phyloP scores from a whole-genome alignment of 2,797 vertebrate genomes.

The Catamblyrhynchus diadema region DNA sequence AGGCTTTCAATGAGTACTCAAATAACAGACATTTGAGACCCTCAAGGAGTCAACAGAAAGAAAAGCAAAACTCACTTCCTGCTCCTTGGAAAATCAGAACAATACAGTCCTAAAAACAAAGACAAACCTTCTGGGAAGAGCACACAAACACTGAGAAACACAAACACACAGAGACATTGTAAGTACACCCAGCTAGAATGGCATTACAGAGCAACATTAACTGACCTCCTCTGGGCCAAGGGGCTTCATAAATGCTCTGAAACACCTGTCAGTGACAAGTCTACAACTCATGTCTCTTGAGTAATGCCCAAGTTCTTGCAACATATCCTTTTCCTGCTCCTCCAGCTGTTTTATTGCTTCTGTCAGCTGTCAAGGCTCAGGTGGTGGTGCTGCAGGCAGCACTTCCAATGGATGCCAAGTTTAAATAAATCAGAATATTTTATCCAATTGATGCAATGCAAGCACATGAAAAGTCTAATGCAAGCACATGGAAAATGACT shows the following conservation, averaged over 20 bases:
- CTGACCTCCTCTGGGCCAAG: conserved; percentile 87
- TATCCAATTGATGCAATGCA: not conserved
- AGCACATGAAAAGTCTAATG: not conserved
- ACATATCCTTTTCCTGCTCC: conserved; percentile 86
- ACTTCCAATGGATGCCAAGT: conserved; percentile 76
- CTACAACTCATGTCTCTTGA: conserved; percentile 86
- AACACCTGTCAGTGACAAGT: conserved; percentile 86
- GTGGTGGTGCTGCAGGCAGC: conserved; percentile 83
- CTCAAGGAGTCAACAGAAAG: not conserved
- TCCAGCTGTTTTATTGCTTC: conserved; percentile 81
- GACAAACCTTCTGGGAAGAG: not conserved
- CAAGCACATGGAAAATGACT: not conserved
- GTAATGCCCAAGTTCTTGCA: conserved; percentile 88
- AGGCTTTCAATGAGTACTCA: not conserved
- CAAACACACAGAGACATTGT: not conserved
- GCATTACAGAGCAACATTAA: not conserved
- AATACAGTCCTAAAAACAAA: not conserved
- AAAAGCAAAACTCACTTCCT: not conserved
- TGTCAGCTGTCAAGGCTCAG: conserved; percentile 79
- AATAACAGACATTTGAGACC: not conserved
- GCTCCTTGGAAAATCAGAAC: not conserved
- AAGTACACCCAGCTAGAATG: not conserved
- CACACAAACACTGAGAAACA: not conserved
- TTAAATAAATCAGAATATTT: conserved; percentile 16
- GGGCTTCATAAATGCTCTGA: conserved; percentile 88